phyloP scores from a whole-genome alignment of 2,888 invertebrate species.

The Trissoscelio sp. region DNA sequence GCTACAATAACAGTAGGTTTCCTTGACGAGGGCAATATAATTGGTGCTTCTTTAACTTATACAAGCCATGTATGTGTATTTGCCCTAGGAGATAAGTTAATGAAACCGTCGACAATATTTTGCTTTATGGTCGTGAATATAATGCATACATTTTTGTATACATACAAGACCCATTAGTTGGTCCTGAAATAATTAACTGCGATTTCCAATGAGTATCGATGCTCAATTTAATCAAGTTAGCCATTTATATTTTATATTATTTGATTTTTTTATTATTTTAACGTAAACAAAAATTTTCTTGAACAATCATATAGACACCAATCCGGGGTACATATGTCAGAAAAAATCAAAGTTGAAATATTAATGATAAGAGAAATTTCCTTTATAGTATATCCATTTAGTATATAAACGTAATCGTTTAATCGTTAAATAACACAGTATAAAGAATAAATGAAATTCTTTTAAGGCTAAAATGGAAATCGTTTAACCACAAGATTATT shows the following conservation, averaged over 20 bases:
- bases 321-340: too few species aligned
- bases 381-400: too few species aligned
- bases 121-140: slow-evolving; percentile 79
- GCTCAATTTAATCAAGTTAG: slow-evolving; percentile 81
- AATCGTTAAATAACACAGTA: too few species aligned
- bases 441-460: too few species aligned
- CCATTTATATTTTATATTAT: slow-evolving; percentile 80
- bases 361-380: too few species aligned
- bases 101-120: slow-evolving; percentile 80
- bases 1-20: slow-evolving; percentile 33
- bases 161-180: slow-evolving; percentile 59
- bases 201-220: slow-evolving; percentile 70
- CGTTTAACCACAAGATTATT: too few species aligned
- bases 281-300: too few species aligned
- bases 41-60: slow-evolving; percentile 74
- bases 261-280: too few species aligned
- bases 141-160: slow-evolving; percentile 75
- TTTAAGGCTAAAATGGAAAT: too few species aligned
- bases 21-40: slow-evolving; percentile 50
- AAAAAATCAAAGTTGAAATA: too few species aligned
- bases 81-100: slow-evolving; percentile 78
- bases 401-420: too few species aligned
- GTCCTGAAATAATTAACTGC: slow-evolving; percentile 79
- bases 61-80: slow-evolving; percentile 79
- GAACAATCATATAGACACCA: too few species aligned